Base-by-base conservation (phyloP, 2,888 invertebrate species). In the Frankliniella intonsa region DNA sequence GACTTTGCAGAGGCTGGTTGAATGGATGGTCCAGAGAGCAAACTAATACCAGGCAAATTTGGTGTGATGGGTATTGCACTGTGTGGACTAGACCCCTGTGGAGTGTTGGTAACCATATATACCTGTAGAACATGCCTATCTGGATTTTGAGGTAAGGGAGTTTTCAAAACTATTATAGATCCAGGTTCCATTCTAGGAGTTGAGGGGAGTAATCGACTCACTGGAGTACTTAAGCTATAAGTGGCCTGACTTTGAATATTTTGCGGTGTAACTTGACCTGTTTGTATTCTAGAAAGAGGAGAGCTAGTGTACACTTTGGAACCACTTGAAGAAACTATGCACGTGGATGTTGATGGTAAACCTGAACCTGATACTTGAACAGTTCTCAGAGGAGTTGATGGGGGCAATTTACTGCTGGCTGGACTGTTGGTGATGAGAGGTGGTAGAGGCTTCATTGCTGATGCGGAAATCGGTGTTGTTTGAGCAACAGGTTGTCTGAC, bases 121-220 rank as follows among this genome's bases (percentile, higher is more conserved):
- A 76, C 69, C 25, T 76, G 69, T 22, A 76, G 69, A 76, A 76
- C 69, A 25, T 76, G 69, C 0, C 69, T 22, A 0, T 76, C 69
- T 12, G 69, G 69, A 22, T 76, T 22, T 22, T 76, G n/a, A 11
- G 69, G 69, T 9, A 76, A 25, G 12, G 69, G 69, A 2, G 69
- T 76, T 25, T 76, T 76, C 25, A 76, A 76, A n/a, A 76, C 69
- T 22, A 76, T 76, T 2, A 76, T 76, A 12, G 69, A 76, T 11
- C 69, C 69, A 10, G 69, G 69, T 25, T 76, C 69, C 69, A 76
- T 76, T 11, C 69, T 22, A 76, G 69, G 69, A 76, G 69, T 76
- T 25, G 69, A 76, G 3, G 69, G 69, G 3, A 76, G 69, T 25
- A 76, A 76, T 76, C 69, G 22, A 76, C 25, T 25, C 25, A 76